Percentiles rank a stretch among this genome's conserved stretches.
Evolutionary conservation across 2,113 vertebrate genomes (phyloP).

Genomic region (Monarcha castaneiventris): DNA sequence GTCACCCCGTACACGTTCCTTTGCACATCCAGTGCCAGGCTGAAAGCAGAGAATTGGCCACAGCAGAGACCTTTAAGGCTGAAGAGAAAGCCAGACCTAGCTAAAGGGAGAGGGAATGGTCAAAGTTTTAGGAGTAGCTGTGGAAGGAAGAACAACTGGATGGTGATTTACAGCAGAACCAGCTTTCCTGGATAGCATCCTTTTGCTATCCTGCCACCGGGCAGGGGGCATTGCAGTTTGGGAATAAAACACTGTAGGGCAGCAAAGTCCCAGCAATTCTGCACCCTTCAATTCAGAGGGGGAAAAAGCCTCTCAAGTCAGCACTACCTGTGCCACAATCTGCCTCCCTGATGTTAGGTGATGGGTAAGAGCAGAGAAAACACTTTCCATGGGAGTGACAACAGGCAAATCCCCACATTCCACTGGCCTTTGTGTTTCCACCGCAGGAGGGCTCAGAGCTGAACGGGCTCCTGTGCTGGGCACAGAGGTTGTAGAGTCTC

Average conservation of each 20-base stretch:
- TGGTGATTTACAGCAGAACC: not conserved
- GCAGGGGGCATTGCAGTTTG: not conserved
- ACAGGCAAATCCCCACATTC: not conserved
- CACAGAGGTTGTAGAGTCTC: not conserved
- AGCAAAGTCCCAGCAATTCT: not conserved
- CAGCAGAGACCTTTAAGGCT: not conserved
- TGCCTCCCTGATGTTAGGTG: not conserved
- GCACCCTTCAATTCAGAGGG: not conserved
- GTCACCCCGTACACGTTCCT: rapidly evolving
- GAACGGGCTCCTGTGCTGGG: not conserved
- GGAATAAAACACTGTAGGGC: not conserved
- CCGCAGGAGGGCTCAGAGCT: not conserved
- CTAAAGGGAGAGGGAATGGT: not conserved
- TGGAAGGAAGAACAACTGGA: not conserved
- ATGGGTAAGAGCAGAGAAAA: not conserved
- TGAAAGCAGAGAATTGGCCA: not conserved
- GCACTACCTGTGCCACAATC: not conserved
- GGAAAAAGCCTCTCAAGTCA: not conserved
- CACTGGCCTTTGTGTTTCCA: too few species aligned
- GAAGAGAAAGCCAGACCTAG: not conserved
- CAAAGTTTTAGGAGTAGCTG: not conserved
- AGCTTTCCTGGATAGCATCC: not conserved
- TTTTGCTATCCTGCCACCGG: not conserved
- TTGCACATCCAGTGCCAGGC: not conserved
- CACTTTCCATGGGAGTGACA: not conserved